Conservation (phyloP, 2,888 invertebrate species). For the Lithosia quadra region DNA sequence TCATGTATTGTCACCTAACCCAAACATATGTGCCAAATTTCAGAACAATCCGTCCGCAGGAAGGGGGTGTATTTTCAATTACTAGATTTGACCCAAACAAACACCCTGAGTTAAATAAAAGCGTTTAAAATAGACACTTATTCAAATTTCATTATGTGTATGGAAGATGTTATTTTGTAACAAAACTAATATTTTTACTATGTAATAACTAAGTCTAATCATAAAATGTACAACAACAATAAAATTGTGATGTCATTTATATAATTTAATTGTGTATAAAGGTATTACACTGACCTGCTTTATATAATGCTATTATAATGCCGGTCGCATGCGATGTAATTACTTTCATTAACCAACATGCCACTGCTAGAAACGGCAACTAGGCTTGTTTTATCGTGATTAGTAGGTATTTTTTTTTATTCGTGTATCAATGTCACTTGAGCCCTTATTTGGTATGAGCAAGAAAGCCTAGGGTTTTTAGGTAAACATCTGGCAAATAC, state of each 20-base stretch:
- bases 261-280: slow-evolving; percentile 7
- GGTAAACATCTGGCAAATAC: neutral
- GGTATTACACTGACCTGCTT: slow-evolving; percentile 15
- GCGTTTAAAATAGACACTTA: no score
- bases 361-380: neutral
- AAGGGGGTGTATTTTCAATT: no score
- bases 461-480: neutral
- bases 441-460: neutral
- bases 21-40: no score
- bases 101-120: no score
- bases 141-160: no score
- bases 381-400: neutral
- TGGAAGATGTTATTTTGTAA: neutral
- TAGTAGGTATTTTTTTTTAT: neutral
- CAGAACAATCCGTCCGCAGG: no score
- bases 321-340: neutral
- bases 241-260: slow-evolving; percentile 5
- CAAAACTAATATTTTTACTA: neutral
- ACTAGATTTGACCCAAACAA: no score
- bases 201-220: neutral
- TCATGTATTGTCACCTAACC: no score
- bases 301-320: slow-evolving; percentile 9
- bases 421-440: neutral
- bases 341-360: neutral
- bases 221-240: neutral